Conservation (phyloP, 2,797 vertebrate genomes). For the Tamandua tetradactyla region DNA sequence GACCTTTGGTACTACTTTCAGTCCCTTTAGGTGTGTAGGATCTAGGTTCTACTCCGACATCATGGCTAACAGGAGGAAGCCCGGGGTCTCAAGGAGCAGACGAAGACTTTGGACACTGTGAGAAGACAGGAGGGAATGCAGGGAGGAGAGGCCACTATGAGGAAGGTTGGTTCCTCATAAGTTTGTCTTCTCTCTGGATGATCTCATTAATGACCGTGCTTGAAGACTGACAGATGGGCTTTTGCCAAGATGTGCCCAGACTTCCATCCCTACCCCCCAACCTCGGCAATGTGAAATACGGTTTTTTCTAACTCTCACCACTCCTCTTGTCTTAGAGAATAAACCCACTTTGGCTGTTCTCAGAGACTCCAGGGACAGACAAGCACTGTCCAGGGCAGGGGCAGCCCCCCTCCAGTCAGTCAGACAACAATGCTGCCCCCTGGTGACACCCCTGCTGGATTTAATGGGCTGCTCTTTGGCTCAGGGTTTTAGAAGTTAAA, state of each 20-base stretch:
- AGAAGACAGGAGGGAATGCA: background rate
- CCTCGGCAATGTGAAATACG: background rate
- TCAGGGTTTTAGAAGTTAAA: conserved; percentile 13
- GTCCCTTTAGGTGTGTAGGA: background rate
- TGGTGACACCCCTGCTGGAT: background rate
- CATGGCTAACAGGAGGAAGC: background rate
- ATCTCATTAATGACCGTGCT: background rate
- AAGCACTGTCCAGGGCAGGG: background rate
- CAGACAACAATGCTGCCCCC: conserved; percentile 3
- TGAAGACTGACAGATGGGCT: background rate
- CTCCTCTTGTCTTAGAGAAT: background rate
- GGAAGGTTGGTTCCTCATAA: background rate
- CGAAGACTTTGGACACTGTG: background rate
- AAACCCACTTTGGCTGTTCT: background rate
- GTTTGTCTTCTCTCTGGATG: background rate
- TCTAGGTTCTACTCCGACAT: background rate
- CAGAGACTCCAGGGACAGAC: background rate
- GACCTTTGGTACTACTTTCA: background rate
- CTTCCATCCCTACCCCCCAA: background rate
- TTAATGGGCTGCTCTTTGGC: background rate
- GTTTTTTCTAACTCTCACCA: background rate
- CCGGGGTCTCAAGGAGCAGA: background rate
- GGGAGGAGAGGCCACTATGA: background rate
- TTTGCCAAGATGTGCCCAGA: background rate
- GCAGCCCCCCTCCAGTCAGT: background rate